Conservation (phyloP, 1,140 invertebrate genomes). For the Drosophila bifasciata region DNA sequence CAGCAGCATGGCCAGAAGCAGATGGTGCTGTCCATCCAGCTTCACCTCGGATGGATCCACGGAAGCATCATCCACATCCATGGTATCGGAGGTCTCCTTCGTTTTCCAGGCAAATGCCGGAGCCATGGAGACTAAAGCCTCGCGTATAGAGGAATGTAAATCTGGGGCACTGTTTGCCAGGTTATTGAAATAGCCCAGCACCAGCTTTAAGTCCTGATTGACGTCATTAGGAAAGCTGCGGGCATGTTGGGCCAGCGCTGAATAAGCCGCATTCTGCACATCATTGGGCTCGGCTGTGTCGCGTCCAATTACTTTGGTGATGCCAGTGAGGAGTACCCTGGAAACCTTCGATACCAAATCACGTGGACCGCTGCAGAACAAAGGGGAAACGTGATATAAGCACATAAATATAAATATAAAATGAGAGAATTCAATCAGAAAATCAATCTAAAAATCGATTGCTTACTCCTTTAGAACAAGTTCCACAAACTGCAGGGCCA, state of each 20-base stretch:
- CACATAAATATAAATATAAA: no score
- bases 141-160: slow-evolving; percentile 88
- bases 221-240: slow-evolving; percentile 88
- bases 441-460: slow-evolving; percentile 4
- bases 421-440: no score
- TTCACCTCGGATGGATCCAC: slow-evolving; percentile 56
- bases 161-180: slow-evolving; percentile 86
- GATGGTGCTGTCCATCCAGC: slow-evolving; percentile 85
- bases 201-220: slow-evolving; percentile 85
- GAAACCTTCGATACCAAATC: slow-evolving; percentile 87
- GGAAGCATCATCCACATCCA: slow-evolving; percentile 51
- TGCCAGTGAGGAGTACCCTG: slow-evolving; percentile 88
- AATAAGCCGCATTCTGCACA: slow-evolving; percentile 80
- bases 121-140: slow-evolving; percentile 89
- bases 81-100: slow-evolving; percentile 68
- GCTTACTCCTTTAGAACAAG: slow-evolving; percentile 92
- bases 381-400: not conserved
- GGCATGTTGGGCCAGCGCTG: slow-evolving; percentile 85
- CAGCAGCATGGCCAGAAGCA: slow-evolving; percentile 85
- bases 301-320: slow-evolving; percentile 88
- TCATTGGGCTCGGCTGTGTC: slow-evolving; percentile 84
- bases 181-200: slow-evolving; percentile 85
- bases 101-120: slow-evolving; percentile 87
- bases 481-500: slow-evolving; percentile 92
- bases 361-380: slow-evolving; percentile 85